Base-by-base conservation (phyloP, 2,113 vertebrate genomes). In the Equus quagga region DNA sequence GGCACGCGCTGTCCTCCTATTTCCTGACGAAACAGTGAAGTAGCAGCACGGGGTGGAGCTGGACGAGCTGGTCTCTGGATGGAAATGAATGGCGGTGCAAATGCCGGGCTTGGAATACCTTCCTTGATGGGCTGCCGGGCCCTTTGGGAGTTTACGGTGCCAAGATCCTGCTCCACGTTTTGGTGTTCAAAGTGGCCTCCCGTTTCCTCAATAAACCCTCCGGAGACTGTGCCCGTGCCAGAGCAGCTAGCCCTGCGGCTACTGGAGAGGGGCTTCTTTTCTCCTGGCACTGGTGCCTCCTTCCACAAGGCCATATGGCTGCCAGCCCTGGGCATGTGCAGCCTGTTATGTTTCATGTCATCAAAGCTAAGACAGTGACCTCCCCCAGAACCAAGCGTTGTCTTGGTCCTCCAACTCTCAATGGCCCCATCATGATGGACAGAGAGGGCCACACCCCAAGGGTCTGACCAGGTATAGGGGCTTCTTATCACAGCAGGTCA, bases 181-280 rank as follows among this genome's bases (percentile, higher is more conserved):
- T 69, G 36, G 44, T 54, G 18, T 54, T 73, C 69, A 82, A 62
- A 78, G 62, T 83, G 51, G 80, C 54, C 72, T 92, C 56, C 78
- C 31, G 2, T 86, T 89, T 96, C 89, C 92, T 86, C 78, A 28
- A 33, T 93, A 79, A 95, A 84, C n/a, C 10, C 9, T 49, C 67
- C 44, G 72, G n/a, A 86, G 67, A 60, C 62, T 19, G 6, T 33
- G 84, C 76, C 60, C 4, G 2, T 95, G 82, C 89, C 92, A 69
- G 49, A 82, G n/a, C 31, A 58, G n/a, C 91, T 51, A 54, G 83
- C 46, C 41, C 81, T 33, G 8, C 44, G 51, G 72, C 92, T 75
- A 1, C 60, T 56, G 51, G 14, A 75, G 69, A 88, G 49, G 31
- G 4, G 9, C 62, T 65, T 49, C 33, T 65, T 82, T 93, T 58